Conservation (phyloP, 2,113 vertebrate species). For the Deroptyus accipitrinus region DNA sequence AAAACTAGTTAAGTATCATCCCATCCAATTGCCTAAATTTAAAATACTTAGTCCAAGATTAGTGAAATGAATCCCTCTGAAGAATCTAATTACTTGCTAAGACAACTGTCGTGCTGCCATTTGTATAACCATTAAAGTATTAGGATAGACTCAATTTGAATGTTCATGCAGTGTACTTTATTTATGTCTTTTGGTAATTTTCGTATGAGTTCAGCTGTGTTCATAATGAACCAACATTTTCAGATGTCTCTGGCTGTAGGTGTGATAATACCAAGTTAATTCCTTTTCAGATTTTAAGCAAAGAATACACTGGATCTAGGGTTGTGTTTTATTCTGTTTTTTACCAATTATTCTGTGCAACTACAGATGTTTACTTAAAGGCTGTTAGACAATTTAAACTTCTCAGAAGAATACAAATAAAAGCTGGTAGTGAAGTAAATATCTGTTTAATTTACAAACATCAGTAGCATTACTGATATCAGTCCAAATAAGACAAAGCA, state of each 20-base stretch:
- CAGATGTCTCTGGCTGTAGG: not conserved
- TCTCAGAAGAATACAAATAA: slow-evolving; percentile 75
- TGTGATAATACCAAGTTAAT: not conserved
- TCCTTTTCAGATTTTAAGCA: not conserved
- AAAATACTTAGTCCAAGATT: not conserved
- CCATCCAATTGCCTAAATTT: not conserved
- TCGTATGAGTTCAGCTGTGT: not conserved
- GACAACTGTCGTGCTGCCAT: not conserved
- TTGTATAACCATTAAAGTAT: not conserved
- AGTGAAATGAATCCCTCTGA: not conserved
- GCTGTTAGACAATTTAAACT: not conserved
- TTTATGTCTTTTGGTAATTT: not conserved
- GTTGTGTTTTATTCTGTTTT: not conserved
- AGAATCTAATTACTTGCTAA: not conserved
- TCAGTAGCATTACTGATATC: slow-evolving; percentile 95
- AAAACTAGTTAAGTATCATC: not conserved
- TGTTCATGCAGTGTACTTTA: not conserved
- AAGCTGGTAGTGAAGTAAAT: slow-evolving; percentile 87
- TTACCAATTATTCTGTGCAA: slow-evolving; percentile 1
- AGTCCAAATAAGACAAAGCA: slow-evolving; percentile 91
- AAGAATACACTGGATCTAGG: slow-evolving; percentile 16
- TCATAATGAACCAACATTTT: not conserved
- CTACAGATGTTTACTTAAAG: slow-evolving; percentile 23
- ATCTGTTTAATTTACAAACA: slow-evolving; percentile 98
- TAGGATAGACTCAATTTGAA: not conserved